Conservation (phyloP, 2,797 vertebrate genomes). For the Florisuga fusca region DNA sequence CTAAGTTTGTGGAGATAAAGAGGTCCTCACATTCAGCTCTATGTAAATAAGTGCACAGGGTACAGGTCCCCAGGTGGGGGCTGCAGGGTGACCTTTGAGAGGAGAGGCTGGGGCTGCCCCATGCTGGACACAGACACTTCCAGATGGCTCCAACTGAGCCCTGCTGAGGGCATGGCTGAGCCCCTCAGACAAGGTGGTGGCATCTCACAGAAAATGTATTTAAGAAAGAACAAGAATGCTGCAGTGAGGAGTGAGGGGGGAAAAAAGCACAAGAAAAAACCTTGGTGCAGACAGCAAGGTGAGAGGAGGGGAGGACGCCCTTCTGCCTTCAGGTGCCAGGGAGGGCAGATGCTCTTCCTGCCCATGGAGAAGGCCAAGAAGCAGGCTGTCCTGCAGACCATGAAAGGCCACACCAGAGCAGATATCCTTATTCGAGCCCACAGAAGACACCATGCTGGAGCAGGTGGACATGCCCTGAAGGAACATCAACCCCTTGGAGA, state of each 20-base stretch:
- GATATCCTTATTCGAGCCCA: not conserved
- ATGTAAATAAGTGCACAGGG: not conserved
- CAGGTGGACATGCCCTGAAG: not conserved
- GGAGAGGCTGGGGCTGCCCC: not conserved
- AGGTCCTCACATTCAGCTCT: not conserved
- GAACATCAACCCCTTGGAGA: not conserved
- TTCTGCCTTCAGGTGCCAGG: not conserved
- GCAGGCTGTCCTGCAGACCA: not conserved
- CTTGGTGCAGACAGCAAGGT: not conserved
- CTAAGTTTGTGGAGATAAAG: not conserved
- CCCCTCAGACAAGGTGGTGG: no score
- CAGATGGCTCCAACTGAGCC: not conserved
- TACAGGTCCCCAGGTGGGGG: fast-evolving
- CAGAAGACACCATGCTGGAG: not conserved
- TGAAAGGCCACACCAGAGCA: not conserved
- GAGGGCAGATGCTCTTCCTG: not conserved
- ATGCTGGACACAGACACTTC: fast-evolving
- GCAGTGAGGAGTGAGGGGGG: not conserved
- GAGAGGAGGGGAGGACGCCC: not conserved
- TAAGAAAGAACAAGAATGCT: not conserved
- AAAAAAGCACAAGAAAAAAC: not conserved
- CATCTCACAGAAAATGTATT: not conserved
- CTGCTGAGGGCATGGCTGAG: fast-evolving
- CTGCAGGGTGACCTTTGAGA: not conserved
- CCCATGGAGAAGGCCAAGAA: not conserved